These are phyloP conservation scores for Tupaia tana DNA, from an alignment of 2,113 vertebrate genomes.

Conservation along the genomic window DNA sequence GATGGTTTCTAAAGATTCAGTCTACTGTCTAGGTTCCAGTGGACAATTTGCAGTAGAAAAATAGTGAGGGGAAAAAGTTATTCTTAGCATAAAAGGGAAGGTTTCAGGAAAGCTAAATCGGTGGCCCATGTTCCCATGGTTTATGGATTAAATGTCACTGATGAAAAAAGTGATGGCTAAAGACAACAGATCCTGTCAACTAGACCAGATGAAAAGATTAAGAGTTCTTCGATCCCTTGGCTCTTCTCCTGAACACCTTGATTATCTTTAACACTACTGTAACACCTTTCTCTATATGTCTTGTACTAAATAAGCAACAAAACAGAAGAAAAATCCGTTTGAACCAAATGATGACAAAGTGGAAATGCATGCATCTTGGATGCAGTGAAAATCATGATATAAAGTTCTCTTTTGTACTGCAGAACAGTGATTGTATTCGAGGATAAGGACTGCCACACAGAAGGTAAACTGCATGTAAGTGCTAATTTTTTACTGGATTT, in stretches of 20 bases:
- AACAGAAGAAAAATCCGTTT: slow-evolving; percentile 4
- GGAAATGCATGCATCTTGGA: neutral
- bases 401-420: neutral
- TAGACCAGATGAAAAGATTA: slow-evolving; percentile 3
- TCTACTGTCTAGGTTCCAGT: neutral
- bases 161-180: neutral
- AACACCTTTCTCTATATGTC: slow-evolving; percentile 30
- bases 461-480: neutral
- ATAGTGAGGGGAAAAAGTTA: neutral
- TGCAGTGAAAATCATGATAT: neutral
- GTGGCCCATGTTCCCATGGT: neutral
- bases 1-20: neutral
- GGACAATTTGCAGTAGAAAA: neutral
- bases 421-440: neutral
- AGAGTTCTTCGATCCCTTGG: neutral
- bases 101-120: neutral
- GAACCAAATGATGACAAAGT: neutral
- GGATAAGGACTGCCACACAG: neutral
- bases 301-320: slow-evolving; percentile 1
- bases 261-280: neutral
- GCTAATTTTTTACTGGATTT: slow-evolving; percentile 23
- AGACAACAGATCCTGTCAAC: slow-evolving; percentile 26
- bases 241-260: neutral
- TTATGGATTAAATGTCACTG: neutral
- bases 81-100: neutral